Percentiles rank a stretch among this genome's conserved stretches.
Evolutionary conservation across 2,888 invertebrate genomes (phyloP).

Genomic region (Volucella zonaria): DNA sequence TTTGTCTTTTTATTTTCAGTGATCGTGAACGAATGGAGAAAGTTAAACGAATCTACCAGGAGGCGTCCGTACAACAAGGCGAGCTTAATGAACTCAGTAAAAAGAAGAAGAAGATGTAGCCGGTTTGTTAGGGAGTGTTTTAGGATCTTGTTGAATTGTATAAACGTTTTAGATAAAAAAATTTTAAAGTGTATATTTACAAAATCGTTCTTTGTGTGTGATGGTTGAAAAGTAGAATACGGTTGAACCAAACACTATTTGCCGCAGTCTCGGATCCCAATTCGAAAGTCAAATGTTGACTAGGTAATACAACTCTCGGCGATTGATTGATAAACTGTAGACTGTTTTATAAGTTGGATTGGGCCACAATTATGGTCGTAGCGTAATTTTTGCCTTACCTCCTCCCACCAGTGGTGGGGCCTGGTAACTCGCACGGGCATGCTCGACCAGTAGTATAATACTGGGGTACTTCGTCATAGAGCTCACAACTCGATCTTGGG

Average conservation of each 20-base stretch:
- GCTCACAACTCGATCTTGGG: too few species aligned
- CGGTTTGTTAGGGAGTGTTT: not conserved
- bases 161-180: conserved; percentile 37
- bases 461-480: too few species aligned
- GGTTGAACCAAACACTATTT: not conserved
- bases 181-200: conserved; percentile 32
- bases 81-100: conserved; percentile 88
- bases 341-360: too few species aligned
- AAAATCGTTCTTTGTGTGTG: not conserved
- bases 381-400: too few species aligned
- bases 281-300: too few species aligned
- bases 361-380: too few species aligned
- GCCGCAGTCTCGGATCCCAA: not conserved
- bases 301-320: too few species aligned
- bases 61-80: conserved; percentile 91
- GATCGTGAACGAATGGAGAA: conserved; percentile 92
- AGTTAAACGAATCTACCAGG: conserved; percentile 91
- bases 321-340: too few species aligned
- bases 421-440: too few species aligned
- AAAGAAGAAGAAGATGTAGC: conserved; percentile 79
- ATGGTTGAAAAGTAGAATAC: not conserved
- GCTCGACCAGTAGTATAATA: too few species aligned
- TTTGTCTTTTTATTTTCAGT: conserved; percentile 83
- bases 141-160: conserved; percentile 22
- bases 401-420: too few species aligned